Evolutionary conservation across 2,113 vertebrate species (phyloP), one percentile per base, ranked within the genome.

Genomic region (Notothenia rossii): DNA sequence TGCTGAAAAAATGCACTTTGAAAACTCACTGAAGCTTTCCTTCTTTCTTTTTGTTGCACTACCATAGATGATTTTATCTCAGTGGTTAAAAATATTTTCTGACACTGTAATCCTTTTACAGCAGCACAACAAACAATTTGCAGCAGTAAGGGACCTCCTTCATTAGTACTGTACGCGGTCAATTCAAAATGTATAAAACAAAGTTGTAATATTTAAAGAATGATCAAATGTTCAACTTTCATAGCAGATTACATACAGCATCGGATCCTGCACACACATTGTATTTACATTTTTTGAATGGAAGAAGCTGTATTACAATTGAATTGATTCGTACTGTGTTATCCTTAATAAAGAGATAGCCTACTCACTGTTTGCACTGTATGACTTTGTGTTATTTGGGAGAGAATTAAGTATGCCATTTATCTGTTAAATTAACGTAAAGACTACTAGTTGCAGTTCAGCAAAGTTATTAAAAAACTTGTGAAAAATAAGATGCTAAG

Each of bases 321-420:
- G 7, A 67, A 20, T 20, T 43, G 11, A 36, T 83, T 61, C 11
- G 15, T 58, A 63, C 13, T 81, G 71, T 85, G 71, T 69, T 75
- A 69, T 75, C 58, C 45, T 55, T 33, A 81, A 82, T 82, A 82
- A 85, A 84, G n/a, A 68, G 3, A 66, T 36, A 22, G 22, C 22
- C 22, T 22, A 61, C 36, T 79, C 55, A 59, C 36, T 76, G 77
- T 86, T 88, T 82, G 80, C 86, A 91, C 82, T 85, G 79, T 62
- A 79, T 43, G 10, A 50, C 5, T 59, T 72, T 72, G 50, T 59
- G 40, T 56, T 56, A 14, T 61, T 54, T 48, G 79, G 49, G 22
- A 56, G 7, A 59, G 36, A 70, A 67, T 69, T 11, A 54, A n/a
- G 48, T 1, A 3, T 63, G 18, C 43, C 33, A 33, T 12, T 49